A percentile compares a stretch with the other conserved stretches of the same genome.
Evolutionary conservation across 2,113 vertebrate species (phyloP).

Genomic region (Eubucco bourcierii): DNA sequence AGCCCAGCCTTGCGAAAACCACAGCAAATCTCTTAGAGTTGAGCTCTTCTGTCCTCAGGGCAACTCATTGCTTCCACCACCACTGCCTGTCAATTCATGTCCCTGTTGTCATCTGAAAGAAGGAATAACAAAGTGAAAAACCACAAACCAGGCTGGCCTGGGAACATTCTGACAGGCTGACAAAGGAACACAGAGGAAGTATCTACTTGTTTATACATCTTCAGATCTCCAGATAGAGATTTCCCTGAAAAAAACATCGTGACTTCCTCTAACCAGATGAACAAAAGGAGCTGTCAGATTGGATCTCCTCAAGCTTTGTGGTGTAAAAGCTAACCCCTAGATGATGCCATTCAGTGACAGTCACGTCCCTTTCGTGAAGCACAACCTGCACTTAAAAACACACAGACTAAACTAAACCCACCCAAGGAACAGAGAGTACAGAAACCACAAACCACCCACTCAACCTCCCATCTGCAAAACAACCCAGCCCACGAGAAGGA

Average conservation of each 20-base stretch:
- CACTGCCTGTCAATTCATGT: slow-evolving; percentile 15
- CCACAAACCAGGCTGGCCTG: not conserved
- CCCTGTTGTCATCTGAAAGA: not conserved
- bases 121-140: slow-evolving; percentile 47
- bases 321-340: not conserved
- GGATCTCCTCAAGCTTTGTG: slow-evolving; percentile 3
- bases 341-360: not conserved
- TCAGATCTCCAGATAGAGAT: not conserved
- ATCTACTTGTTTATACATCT: slow-evolving; percentile 27
- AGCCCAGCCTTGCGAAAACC: not conserved
- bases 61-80: not conserved
- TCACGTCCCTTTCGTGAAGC: not conserved
- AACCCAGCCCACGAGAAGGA: not conserved
- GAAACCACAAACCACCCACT: slow-evolving; percentile 26
- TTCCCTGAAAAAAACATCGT: slow-evolving; percentile 1
- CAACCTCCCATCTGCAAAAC: slow-evolving; percentile 20
- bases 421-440: slow-evolving; percentile 25
- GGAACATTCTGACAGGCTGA: slow-evolving; percentile 33
- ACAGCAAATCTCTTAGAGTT: not conserved
- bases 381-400: slow-evolving; percentile 20
- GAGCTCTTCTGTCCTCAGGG: not conserved
- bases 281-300: slow-evolving; percentile 17
- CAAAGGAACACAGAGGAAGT: slow-evolving; percentile 1
- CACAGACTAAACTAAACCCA: not conserved
- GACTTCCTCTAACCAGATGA: not conserved